Percentiles rank a stretch among this genome's conserved stretches.
Conservation (phyloP, 37 sponge, comb jelly and placozoan genomes). For the Beroe forskalii region DNA sequence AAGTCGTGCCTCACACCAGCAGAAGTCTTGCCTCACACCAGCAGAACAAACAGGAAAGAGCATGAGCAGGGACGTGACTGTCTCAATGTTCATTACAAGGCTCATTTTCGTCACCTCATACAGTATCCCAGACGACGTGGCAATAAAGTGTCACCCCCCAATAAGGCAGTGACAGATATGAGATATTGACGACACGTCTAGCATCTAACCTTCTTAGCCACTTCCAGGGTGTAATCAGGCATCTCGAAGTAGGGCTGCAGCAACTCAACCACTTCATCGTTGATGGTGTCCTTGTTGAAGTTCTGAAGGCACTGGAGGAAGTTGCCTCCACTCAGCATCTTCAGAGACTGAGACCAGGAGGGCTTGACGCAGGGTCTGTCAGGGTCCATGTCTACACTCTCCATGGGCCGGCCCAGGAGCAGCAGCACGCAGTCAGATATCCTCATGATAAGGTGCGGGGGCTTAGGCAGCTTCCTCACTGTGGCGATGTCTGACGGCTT, state of each 20-base stretch:
- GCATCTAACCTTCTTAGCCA: constrained; percentile 80
- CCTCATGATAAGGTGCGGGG: constrained; percentile 69
- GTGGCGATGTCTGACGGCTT: constrained; percentile 67
- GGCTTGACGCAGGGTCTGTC: constrained; percentile 66
- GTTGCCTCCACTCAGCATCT: constrained; percentile 82
- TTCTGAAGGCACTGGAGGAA: constrained; percentile 85
- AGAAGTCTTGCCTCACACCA: no score
- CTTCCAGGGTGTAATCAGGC: constrained; percentile 91
- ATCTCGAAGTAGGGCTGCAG: constrained; percentile 91
- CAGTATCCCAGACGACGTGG: no score
- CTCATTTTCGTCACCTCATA: no score
- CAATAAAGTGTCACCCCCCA: no score
- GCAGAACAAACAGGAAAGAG: no score
- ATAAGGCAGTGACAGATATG: no score
- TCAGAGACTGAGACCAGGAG: constrained; percentile 64
- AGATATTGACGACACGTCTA: no score
- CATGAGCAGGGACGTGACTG: no score
- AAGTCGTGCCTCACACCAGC: no score
- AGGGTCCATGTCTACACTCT: constrained; percentile 31
- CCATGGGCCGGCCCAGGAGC: constrained; percentile 31
- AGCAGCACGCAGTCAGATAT: constrained; percentile 67
- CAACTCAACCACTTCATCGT: constrained; percentile 96
- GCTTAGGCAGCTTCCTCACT: constrained; percentile 67
- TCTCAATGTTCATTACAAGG: no score
- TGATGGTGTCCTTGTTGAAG: constrained; percentile 96